phyloP scores from a whole-genome alignment of 2,888 invertebrate species.

The Pristionchus fissidentatus region DNA sequence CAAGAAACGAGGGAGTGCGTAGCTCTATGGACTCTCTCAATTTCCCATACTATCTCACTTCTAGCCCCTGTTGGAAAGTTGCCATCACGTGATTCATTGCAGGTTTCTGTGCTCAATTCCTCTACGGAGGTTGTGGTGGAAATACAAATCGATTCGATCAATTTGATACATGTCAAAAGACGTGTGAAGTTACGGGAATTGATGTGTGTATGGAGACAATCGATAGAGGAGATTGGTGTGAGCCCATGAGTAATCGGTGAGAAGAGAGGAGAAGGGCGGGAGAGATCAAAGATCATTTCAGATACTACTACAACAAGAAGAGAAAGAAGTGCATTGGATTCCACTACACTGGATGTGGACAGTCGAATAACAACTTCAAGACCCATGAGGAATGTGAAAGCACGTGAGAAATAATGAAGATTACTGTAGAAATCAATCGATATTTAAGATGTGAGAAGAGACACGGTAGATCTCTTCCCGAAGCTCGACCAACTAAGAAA shows the following conservation, averaged over 20 bases:
- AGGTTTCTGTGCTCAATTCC: conserved; percentile 71
- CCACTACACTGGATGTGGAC: conserved; percentile 74
- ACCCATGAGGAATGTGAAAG: conserved; percentile 64
- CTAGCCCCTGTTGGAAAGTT: neutral
- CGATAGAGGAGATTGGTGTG: conserved; percentile 72
- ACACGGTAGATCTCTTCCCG: neutral
- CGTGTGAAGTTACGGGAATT: conserved; percentile 68
- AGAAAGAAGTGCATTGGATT: conserved; percentile 65
- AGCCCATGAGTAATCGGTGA: conserved; percentile 65
- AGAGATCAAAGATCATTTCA: conserved; percentile 15
- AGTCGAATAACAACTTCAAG: conserved; percentile 67
- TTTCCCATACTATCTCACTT: too few relatives aligned
- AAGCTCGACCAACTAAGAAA: neutral
- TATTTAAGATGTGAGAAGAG: conserved; percentile 16
- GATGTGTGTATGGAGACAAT: conserved; percentile 68
- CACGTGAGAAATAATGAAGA: conserved; percentile 47
- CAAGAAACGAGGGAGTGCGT: too few relatives aligned
- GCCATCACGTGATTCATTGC: neutral
- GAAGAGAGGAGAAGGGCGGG: neutral
- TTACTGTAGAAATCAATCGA: neutral
- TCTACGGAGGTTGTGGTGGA: conserved; percentile 70
- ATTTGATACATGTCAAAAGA: conserved; percentile 69
- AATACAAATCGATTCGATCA: conserved; percentile 70
- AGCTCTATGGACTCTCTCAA: too few relatives aligned
- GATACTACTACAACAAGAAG: conserved; percentile 62